Conservation (phyloP, 2,797 vertebrate genomes). For the Labroides dimidiatus region DNA sequence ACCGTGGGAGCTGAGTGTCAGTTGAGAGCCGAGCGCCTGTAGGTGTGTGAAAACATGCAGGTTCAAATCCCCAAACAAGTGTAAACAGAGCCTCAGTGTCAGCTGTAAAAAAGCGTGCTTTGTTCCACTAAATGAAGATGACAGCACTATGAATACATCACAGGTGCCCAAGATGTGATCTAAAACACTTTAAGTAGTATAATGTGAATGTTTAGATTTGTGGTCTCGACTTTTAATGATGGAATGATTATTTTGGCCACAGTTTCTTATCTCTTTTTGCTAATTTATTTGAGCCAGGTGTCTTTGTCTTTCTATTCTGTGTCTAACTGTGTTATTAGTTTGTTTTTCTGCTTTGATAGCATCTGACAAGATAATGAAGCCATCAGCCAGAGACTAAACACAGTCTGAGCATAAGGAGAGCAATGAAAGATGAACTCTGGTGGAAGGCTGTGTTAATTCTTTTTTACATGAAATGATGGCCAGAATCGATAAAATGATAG, state of each 20-base stretch:
- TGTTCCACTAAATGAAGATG: conserved; percentile 18
- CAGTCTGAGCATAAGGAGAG: conserved; percentile 49
- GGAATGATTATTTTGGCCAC: background rate
- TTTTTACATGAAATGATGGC: conserved; percentile 76
- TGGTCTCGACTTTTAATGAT: background rate
- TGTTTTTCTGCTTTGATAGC: conserved; percentile 40
- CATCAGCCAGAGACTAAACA: conserved; percentile 56
- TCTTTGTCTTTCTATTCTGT: conserved; percentile 17
- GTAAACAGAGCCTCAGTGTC: conserved; percentile 19
- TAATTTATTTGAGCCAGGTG: conserved; percentile 28
- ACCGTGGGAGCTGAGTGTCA: conserved; percentile 39
- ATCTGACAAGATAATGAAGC: conserved; percentile 58
- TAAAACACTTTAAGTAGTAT: background rate
- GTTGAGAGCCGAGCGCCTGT: conserved; percentile 34
- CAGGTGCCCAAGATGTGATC: background rate
- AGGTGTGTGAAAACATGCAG: conserved; percentile 40
- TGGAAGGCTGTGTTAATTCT: conserved; percentile 67
- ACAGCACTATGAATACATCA: conserved; percentile 16
- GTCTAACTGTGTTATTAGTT: conserved; percentile 36
- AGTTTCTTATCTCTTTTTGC: background rate
- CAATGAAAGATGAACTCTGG: conserved; percentile 72
- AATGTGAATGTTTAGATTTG: conserved; percentile 3
- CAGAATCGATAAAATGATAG: conserved; percentile 78
- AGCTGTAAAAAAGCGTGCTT: conserved; percentile 21
- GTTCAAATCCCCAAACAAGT: conserved; percentile 45